phyloP scores from a whole-genome alignment of 2,797 vertebrate species.

The Morus bassanus region DNA sequence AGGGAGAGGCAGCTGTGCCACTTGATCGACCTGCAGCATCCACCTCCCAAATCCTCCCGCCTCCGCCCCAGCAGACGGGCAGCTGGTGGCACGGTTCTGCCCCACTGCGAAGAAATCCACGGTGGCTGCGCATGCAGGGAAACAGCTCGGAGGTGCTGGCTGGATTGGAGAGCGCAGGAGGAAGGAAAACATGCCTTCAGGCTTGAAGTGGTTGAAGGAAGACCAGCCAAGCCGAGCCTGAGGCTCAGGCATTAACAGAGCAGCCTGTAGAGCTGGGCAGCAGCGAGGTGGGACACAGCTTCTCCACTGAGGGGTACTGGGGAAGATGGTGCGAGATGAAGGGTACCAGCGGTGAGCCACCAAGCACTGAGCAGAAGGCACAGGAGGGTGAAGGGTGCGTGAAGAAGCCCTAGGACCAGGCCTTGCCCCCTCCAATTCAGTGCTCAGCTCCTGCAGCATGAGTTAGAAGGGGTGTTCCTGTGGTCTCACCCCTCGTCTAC shows the following conservation, averaged over 20 bases:
- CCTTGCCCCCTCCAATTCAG: background rate
- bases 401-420: background rate
- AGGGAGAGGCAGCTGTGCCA: background rate
- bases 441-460: background rate
- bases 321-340: background rate
- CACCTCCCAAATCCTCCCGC: background rate
- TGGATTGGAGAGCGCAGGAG: background rate
- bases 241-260: background rate
- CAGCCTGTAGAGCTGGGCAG: background rate
- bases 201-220: background rate
- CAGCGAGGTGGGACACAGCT: background rate
- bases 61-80: fast-evolving
- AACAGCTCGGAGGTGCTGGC: background rate
- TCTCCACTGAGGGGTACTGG: background rate
- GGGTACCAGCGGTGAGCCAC: background rate
- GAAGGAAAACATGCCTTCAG: background rate
- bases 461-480: background rate
- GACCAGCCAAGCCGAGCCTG: background rate
- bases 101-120: background rate
- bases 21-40: background rate
- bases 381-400: background rate
- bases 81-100: background rate
- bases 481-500: background rate
- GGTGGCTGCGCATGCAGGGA: background rate
- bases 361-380: constrained; percentile 24